Percentiles rank a stretch among this genome's conserved stretches.
Evolutionary conservation across 1,140 invertebrate genomes (phyloP).

Genomic region (Watersipora subatra): DNA sequence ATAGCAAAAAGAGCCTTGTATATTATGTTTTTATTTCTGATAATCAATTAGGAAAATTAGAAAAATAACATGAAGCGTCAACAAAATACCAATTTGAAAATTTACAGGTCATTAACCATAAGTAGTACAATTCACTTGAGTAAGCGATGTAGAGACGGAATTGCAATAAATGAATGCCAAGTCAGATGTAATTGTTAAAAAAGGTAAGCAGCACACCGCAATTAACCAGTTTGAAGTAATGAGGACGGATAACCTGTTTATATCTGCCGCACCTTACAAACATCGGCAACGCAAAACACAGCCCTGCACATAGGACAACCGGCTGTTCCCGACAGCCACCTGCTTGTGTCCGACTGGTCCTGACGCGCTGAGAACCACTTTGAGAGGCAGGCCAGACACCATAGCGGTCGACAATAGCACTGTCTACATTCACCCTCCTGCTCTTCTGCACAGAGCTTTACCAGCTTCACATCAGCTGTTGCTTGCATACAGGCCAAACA

Average conservation of each 20-base stretch:
- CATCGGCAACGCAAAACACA: slow-evolving; percentile 72
- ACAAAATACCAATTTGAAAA: too few species aligned
- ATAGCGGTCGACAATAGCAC: slow-evolving; percentile 69
- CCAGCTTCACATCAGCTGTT: slow-evolving; percentile 63
- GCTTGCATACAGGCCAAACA: slow-evolving; percentile 79
- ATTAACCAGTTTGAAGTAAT: background rate
- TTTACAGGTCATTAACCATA: too few species aligned
- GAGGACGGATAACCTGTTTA: background rate
- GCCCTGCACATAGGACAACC: slow-evolving; percentile 76
- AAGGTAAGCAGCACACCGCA: too few species aligned
- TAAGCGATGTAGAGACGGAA: too few species aligned
- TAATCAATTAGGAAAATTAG: too few species aligned
- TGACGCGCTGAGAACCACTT: slow-evolving; percentile 74
- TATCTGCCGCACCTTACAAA: slow-evolving; percentile 36
- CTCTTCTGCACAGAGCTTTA: slow-evolving; percentile 52
- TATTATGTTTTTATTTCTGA: too few species aligned
- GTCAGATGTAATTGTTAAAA: too few species aligned
- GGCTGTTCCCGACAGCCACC: slow-evolving; percentile 70
- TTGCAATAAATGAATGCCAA: too few species aligned
- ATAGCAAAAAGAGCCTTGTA: too few species aligned
- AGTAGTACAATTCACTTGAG: too few species aligned
- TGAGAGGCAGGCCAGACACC: slow-evolving; percentile 61
- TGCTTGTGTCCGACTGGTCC: slow-evolving; percentile 54
- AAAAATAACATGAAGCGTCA: too few species aligned
- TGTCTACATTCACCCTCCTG: slow-evolving; percentile 44